A percentile compares a stretch with the other conserved stretches of the same genome.
These are phyloP conservation scores for Myotis pilosus DNA, from an alignment of 2,797 vertebrate genomes.

Conservation along the genomic window DNA sequence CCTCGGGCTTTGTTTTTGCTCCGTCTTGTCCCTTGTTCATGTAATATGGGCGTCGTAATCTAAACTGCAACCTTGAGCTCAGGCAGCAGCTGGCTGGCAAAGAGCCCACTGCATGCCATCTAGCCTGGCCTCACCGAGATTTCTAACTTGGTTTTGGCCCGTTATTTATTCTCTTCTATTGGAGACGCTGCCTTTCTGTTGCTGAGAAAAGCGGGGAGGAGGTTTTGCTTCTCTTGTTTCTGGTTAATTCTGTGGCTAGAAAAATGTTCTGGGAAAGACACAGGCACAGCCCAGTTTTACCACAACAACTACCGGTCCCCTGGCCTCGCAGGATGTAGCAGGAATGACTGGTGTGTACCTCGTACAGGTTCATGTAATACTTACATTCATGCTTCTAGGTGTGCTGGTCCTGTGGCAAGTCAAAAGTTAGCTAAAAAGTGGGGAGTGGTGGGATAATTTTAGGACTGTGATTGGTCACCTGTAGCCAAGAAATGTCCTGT, in stretches of 20 bases:
- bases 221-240: slow-evolving; percentile 55
- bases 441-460: not conserved
- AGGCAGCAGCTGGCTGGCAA: no score
- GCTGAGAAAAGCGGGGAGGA: not conserved
- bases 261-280: slow-evolving; percentile 57
- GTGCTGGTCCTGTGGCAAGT: not conserved
- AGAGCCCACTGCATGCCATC: not conserved
- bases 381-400: no score
- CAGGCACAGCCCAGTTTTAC: not conserved
- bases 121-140: not conserved
- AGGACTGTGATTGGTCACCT: not conserved
- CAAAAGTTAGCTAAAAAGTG: not conserved
- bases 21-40: not conserved
- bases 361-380: accelerated
- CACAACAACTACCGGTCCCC: slow-evolving; percentile 19
- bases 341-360: not conserved
- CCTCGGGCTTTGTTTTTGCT: not conserved
- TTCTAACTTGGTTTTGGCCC: not conserved
- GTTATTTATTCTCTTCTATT: not conserved
- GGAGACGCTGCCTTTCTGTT: not conserved
- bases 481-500: not conserved
- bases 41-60: accelerated
- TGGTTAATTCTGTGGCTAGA: slow-evolving; percentile 70
- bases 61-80: not conserved
- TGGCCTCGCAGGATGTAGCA: not conserved